These are phyloP conservation scores for Malthinus flaveolus DNA, from an alignment of 2,888 invertebrate genomes.

Conservation along the genomic window DNA sequence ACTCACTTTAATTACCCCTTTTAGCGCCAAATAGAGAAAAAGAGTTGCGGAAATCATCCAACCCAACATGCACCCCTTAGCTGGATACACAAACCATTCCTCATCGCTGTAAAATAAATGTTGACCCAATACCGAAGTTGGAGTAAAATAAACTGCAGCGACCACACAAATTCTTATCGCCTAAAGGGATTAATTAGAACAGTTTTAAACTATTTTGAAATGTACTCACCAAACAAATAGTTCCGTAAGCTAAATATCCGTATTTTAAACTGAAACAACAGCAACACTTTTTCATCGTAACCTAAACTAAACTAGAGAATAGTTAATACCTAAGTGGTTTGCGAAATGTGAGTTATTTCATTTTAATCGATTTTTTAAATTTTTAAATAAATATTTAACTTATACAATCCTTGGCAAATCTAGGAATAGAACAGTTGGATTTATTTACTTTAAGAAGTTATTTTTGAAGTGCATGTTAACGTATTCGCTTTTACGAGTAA, in stretches of 20 bases:
- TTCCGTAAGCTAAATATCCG: background rate
- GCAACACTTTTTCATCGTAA: background rate
- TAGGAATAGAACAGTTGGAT: too few relatives aligned
- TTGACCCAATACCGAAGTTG: background rate
- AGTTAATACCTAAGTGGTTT: too few relatives aligned
- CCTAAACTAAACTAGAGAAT: too few relatives aligned
- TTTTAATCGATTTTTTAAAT: too few relatives aligned
- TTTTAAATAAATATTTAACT: background rate
- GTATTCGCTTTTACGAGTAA: too few relatives aligned
- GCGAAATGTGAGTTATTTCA: too few relatives aligned
- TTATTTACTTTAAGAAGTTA: too few relatives aligned
- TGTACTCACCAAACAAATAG: background rate
- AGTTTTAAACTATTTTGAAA: background rate
- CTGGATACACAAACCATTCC: background rate
- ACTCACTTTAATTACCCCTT: background rate
- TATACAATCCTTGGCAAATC: too few relatives aligned
- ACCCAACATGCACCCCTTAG: background rate
- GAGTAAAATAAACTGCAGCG: background rate
- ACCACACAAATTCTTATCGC: background rate
- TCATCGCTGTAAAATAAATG: background rate
- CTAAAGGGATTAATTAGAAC: background rate
- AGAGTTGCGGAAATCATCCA: background rate
- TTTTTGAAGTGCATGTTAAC: too few relatives aligned
- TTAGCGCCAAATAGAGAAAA: background rate
- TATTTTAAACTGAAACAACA: slow-evolving; percentile 1